phyloP scores from a whole-genome alignment of 2,888 invertebrate genomes.

The Lymantria dispar region DNA sequence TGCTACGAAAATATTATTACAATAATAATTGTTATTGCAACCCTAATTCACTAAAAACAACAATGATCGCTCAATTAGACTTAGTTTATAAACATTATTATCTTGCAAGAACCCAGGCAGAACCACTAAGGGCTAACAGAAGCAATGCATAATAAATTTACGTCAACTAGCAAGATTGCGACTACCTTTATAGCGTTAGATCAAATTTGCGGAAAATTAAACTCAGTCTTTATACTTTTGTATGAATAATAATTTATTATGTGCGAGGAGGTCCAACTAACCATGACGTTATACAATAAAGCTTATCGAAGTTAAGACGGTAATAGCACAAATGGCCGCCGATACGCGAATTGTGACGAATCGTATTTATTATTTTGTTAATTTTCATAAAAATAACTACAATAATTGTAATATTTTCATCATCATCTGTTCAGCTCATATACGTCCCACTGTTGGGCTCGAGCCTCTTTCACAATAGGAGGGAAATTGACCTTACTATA shows the following conservation, averaged over 20 bases:
- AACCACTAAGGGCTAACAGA: slow-evolving; percentile 22
- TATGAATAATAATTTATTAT: slow-evolving; percentile 77
- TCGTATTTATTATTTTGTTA: slow-evolving; percentile 67
- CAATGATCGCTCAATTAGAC: slow-evolving; percentile 45
- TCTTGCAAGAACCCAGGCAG: slow-evolving; percentile 16
- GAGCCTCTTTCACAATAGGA: too few species aligned
- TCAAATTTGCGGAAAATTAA: slow-evolving; percentile 81
- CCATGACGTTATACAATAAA: slow-evolving; percentile 73
- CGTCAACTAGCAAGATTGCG: slow-evolving; percentile 26
- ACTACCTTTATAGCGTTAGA: slow-evolving; percentile 61
- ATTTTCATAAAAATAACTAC: slow-evolving; percentile 39
- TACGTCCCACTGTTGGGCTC: too few species aligned
- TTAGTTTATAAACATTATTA: slow-evolving; percentile 47
- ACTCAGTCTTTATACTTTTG: slow-evolving; percentile 62
- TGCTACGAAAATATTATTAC: slow-evolving; percentile 9
- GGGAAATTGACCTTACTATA: too few species aligned
- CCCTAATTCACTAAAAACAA: slow-evolving; percentile 29
- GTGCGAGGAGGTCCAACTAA: slow-evolving; percentile 76
- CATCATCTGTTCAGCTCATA: too few species aligned
- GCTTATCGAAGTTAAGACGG: slow-evolving; percentile 68
- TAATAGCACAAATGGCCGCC: slow-evolving; percentile 69
- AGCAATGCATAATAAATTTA: slow-evolving; percentile 32
- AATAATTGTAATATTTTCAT: slow-evolving; percentile 35
- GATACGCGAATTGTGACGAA: slow-evolving; percentile 67
- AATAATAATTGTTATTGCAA: slow-evolving; percentile 17